Evolutionary conservation across 2,113 vertebrate genomes (phyloP), one percentile per base, ranked within the genome.

Genomic region (Sander vitreus): DNA sequence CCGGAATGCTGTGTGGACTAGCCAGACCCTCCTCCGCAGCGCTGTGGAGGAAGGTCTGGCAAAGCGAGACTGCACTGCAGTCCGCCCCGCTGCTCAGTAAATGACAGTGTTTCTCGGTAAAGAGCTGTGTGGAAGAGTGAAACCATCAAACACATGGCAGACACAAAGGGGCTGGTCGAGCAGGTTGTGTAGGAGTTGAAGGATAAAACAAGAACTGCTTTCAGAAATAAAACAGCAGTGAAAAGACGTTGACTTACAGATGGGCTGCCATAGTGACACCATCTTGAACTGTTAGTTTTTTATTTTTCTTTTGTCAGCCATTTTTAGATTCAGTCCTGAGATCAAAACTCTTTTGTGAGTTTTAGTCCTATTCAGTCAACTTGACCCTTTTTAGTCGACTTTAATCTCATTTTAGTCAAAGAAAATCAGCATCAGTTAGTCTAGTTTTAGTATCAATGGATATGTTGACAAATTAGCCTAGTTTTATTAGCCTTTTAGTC

Each of bases 171-270:
- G 71, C 70, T 27, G 80, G 66, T 33, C 62, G 81, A 85, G 87
- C 66, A 67, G 78, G 83, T 72, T 87, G 87, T 76, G 90, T 86
- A 84, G 90, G 90, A 81, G 77, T 58, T 73, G 64, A 80, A 68
- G 78, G 81, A 85, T 85, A 47, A 85, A 86, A 86, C 77, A 58
- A 77, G 71, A 84, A 54, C 19, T 15, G 73, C 80, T 86, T 80
- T 78, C 78, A 86, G 89, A 80, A 86, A 62, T 43, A 13, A 53
- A 39, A 39, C 23, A 54, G 79, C 55, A 21, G 67, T 25, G 60
- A 54, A 66, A 48, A 47, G 73, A 58, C 73, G 62, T 7, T 73
- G 57, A 54, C 72, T 73, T 73, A 59, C 27, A 57, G 25, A 47
- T 30, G 53, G n/a, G 18, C 64, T 14, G 16, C 21, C 25, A 16